Evolutionary conservation across 2,888 invertebrate genomes (phyloP).

Genomic region (Epiblema foenella): DNA sequence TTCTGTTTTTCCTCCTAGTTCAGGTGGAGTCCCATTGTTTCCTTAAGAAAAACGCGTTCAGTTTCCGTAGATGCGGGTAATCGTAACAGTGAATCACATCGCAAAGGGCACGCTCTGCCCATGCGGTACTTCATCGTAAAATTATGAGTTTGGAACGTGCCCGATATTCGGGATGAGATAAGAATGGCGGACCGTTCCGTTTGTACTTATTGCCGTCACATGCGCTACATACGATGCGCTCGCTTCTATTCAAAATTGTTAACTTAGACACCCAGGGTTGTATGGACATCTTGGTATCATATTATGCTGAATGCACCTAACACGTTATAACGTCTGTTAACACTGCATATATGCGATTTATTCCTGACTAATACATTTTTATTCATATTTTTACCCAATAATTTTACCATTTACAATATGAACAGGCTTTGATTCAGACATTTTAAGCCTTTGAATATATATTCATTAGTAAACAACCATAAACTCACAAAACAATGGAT

Average conservation of each 20-base stretch:
- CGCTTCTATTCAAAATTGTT: slow-evolving; percentile 38
- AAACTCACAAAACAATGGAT: slow-evolving; percentile 40
- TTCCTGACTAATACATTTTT: neutral
- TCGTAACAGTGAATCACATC: slow-evolving; percentile 76
- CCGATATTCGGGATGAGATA: slow-evolving; percentile 78
- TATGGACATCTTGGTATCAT: slow-evolving; percentile 24
- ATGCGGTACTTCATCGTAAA: slow-evolving; percentile 77
- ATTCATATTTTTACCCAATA: slow-evolving; percentile 19
- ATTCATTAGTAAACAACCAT: slow-evolving; percentile 37
- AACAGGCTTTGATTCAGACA: slow-evolving; percentile 27
- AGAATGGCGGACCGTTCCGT: slow-evolving; percentile 69
- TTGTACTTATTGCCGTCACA: slow-evolving; percentile 65
- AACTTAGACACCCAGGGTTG: slow-evolving; percentile 47
- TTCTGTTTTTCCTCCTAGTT: slow-evolving; percentile 63
- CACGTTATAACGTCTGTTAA: neutral
- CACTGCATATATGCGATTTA: no score
- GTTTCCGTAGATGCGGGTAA: slow-evolving; percentile 58
- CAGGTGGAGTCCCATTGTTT: slow-evolving; percentile 59
- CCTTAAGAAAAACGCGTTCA: slow-evolving; percentile 54
- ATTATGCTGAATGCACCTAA: neutral
- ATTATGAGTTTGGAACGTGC: slow-evolving; percentile 81
- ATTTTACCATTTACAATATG: slow-evolving; percentile 7
- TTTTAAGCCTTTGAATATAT: slow-evolving; percentile 39
- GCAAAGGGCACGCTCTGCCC: slow-evolving; percentile 72
- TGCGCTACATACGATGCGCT: slow-evolving; percentile 65